A percentile compares a stretch with the other conserved stretches of the same genome.
Conservation (phyloP, 1,140 invertebrate genomes). For the Magallana ariakensis region DNA sequence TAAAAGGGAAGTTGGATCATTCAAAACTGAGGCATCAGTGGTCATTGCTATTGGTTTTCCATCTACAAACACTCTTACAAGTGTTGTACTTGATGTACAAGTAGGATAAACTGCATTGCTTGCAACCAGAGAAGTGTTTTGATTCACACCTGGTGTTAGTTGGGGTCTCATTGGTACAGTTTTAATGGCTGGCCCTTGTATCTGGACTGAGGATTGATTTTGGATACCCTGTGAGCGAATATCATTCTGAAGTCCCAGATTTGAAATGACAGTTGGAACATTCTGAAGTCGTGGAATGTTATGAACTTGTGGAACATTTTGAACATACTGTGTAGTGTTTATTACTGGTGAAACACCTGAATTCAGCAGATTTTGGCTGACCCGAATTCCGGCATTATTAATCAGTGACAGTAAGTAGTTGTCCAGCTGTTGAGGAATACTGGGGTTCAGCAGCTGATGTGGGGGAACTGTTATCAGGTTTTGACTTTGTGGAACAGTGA, state of each 20-base stretch:
- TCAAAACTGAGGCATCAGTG: slow-evolving; percentile 55
- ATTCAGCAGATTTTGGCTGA: slow-evolving; percentile 2
- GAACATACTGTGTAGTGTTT: slow-evolving; percentile 7
- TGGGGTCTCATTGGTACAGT: neutral
- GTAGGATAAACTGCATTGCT: neutral
- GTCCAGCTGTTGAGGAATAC: slow-evolving; percentile 8
- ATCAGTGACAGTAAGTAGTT: neutral
- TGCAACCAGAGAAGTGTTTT: neutral
- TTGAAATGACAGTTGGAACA: neutral
- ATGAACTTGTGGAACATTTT: slow-evolving; percentile 13
- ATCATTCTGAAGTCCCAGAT: neutral
- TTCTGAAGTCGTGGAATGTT: slow-evolving; percentile 18
- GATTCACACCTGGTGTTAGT: neutral
- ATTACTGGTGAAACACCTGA: slow-evolving; percentile 17
- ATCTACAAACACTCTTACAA: slow-evolving; percentile 58
- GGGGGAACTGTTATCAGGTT: neutral
- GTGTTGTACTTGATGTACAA: slow-evolving; percentile 34
- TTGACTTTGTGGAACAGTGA: slow-evolving; percentile 21
- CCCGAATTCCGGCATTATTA: neutral
- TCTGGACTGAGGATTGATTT: neutral
- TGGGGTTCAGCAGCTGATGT: neutral
- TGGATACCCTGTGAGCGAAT: neutral
- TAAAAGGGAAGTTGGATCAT: slow-evolving; percentile 49
- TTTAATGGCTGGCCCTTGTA: neutral
- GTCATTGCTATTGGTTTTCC: slow-evolving; percentile 60